Percentiles rank a stretch among this genome's conserved stretches.
phyloP scores from a whole-genome alignment of 2,797 vertebrate genomes.

The Champsocephalus esox region DNA sequence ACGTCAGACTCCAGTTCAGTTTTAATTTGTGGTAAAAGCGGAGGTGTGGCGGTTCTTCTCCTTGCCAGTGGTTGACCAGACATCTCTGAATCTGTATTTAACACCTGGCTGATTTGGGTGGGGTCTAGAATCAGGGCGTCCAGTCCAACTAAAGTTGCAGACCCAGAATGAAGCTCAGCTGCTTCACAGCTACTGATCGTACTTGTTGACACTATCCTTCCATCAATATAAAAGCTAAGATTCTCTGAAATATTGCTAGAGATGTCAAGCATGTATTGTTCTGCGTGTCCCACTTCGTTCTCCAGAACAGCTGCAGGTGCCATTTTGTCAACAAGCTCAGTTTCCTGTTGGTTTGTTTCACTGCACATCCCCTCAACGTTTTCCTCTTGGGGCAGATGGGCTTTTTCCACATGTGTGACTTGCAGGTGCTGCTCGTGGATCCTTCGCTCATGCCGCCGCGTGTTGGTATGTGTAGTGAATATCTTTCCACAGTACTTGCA shows the following conservation, averaged over 20 bases:
- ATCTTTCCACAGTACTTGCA: constrained; percentile 94
- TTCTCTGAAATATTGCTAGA: constrained; percentile 97
- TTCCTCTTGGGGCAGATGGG: constrained; percentile 78
- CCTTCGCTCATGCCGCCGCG: constrained; percentile 90
- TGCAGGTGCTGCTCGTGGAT: constrained; percentile 90
- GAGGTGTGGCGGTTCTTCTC: constrained; percentile 93
- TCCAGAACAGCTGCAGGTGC: constrained; percentile 58
- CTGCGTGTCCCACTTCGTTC: constrained; percentile 85
- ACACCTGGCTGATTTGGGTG: constrained; percentile 84
- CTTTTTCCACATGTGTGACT: constrained; percentile 84
- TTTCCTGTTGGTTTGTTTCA: constrained; percentile 49
- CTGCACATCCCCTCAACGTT: constrained; percentile 59
- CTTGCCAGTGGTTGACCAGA: constrained; percentile 86
- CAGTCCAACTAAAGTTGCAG: constrained; percentile 89
- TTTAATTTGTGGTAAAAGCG: constrained; percentile 93
- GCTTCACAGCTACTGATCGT: constrained; percentile 91
- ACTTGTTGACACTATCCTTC: constrained; percentile 93
- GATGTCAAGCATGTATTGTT: constrained; percentile 94
- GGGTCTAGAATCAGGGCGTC: constrained; percentile 91
- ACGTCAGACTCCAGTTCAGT: constrained; percentile 91
- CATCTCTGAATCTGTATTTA: constrained; percentile 85
- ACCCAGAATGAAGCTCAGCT: constrained; percentile 88
- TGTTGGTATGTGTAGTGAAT: constrained; percentile 91
- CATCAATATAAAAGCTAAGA: constrained; percentile 96
- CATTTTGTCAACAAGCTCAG: constrained; percentile 34